Evolutionary conservation across 2,888 invertebrate species (phyloP).

Genomic region (Linnaemya tessellans): DNA sequence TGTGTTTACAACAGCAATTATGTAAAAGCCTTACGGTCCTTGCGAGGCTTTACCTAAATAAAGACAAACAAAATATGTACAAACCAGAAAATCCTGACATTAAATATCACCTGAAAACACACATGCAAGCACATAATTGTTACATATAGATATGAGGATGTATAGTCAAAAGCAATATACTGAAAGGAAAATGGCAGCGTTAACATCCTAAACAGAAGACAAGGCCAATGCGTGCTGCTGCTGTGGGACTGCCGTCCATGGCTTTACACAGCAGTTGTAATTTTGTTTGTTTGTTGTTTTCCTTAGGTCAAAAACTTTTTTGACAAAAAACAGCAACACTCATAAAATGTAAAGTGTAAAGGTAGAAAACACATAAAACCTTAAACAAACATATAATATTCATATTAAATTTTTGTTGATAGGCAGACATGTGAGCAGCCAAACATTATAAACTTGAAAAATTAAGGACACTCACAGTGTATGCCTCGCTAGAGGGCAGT

Average conservation of each 20-base stretch:
- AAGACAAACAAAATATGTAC: conserved; percentile 19
- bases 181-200: conserved; percentile 6
- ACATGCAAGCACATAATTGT: neutral
- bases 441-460: neutral
- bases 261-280: conserved; percentile 24
- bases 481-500: no score
- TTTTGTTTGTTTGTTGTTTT: neutral
- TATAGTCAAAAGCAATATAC: conserved; percentile 43
- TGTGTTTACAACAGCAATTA: conserved; percentile 26
- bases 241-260: conserved; percentile 33
- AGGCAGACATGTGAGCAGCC: conserved; percentile 14
- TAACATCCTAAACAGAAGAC: neutral
- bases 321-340: neutral
- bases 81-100: conserved; percentile 32
- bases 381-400: conserved; percentile 46
- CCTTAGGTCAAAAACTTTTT: conserved; percentile 32
- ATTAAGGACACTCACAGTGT: neutral
- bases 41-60: conserved; percentile 13
- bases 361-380: conserved; percentile 26
- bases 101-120: neutral
- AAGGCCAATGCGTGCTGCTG: conserved; percentile 13
- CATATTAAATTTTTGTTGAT: conserved; percentile 29
- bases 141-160: conserved; percentile 22
- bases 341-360: conserved; percentile 30
- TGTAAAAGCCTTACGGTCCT: conserved; percentile 20